phyloP scores from a whole-genome alignment of 23 tunicate genomes.

The Trididemnum clinides region DNA sequence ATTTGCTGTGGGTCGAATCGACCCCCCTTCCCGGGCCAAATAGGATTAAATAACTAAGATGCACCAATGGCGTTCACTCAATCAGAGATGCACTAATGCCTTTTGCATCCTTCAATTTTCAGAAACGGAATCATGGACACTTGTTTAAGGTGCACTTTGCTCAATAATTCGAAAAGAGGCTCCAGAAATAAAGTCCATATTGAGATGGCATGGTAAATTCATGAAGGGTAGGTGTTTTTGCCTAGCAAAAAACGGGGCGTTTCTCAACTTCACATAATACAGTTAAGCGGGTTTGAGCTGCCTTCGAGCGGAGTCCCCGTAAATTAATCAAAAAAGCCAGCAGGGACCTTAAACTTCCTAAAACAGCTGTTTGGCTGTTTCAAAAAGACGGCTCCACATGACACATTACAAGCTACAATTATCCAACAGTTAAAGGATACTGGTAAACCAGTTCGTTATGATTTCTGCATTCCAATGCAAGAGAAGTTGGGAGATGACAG shows the following conservation, averaged over 20 bases:
- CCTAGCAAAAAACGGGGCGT: background rate
- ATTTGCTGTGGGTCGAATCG: too few relatives aligned
- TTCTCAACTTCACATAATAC: background rate
- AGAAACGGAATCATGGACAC: background rate
- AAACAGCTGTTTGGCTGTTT: background rate
- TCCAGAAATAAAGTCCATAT: too few relatives aligned
- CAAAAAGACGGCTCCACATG: background rate
- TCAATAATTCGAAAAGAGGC: background rate
- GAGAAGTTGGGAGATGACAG: background rate
- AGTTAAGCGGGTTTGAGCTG: background rate
- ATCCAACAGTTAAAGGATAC: background rate
- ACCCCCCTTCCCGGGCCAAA: too few relatives aligned
- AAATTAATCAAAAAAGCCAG: background rate
- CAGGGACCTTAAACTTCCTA: too few relatives aligned
- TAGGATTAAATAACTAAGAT: too few relatives aligned
- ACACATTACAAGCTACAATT: background rate
- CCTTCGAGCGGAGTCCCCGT: background rate
- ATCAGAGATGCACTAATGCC: too few relatives aligned
- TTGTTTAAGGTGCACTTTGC: background rate
- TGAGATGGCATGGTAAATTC: background rate
- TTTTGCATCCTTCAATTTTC: too few relatives aligned
- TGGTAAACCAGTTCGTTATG: background rate
- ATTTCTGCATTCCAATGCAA: slow-evolving; percentile 3
- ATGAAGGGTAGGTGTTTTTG: background rate
- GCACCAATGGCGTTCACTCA: too few relatives aligned